A percentile compares a stretch with the other conserved stretches of the same genome.
phyloP scores from a whole-genome alignment of 2,797 vertebrate species.

The Lepidocolaptes lacrymiger region DNA sequence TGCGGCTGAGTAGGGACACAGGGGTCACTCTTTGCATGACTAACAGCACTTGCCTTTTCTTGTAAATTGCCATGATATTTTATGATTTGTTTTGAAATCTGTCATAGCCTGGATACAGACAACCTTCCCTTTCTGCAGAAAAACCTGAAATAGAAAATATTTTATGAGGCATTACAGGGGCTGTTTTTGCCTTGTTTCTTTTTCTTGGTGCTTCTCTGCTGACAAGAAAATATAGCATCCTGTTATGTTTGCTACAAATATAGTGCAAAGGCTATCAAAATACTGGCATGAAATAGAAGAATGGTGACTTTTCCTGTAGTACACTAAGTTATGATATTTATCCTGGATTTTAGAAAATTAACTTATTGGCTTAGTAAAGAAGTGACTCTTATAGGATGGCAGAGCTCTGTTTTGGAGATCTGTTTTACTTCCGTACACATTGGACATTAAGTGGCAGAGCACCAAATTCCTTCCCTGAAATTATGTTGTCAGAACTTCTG shows the following conservation, averaged over 20 bases:
- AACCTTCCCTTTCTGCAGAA: not conserved
- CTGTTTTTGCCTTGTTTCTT: not conserved
- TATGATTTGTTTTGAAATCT: not conserved
- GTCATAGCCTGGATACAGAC: not conserved
- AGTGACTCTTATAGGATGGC: not conserved
- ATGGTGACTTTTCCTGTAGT: not conserved
- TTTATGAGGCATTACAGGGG: not conserved
- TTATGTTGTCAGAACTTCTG: not conserved
- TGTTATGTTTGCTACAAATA: not conserved
- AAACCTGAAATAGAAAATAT: not conserved
- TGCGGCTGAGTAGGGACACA: not conserved
- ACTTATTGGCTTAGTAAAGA: not conserved
- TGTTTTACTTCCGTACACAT: not conserved
- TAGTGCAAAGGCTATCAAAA: not conserved
- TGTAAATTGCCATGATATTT: not conserved
- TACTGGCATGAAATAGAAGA: not conserved
- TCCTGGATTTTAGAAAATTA: not conserved
- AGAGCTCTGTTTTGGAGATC: not conserved
- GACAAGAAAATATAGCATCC: not conserved
- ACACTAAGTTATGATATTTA: not conserved
- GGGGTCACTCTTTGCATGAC: not conserved
- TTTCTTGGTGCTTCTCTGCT: not conserved
- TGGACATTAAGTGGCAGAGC: not conserved
- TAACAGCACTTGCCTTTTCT: slow-evolving; percentile 23
- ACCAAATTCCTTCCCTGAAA: not conserved